Evolutionary conservation across 1,140 invertebrate species (phyloP), one percentile per base, ranked within the genome.

Genomic region (Holotrichia oblita): DNA sequence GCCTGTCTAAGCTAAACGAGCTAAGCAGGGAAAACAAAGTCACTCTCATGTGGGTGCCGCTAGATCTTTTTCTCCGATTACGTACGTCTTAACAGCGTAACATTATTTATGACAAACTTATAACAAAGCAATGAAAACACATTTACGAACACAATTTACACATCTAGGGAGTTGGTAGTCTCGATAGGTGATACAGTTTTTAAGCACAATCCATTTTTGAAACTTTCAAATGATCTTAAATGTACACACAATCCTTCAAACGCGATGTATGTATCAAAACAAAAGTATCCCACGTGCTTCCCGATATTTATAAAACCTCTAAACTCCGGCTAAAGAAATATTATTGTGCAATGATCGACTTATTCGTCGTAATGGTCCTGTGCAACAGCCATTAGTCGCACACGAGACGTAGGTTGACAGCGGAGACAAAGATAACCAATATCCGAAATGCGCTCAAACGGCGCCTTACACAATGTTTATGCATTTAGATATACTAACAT

Each of bases 231-330:
- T 34, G 27, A 34, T 55, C 17, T 17, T n/a, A 55, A 55, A 10
- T n/a, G 48, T 55, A 55, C 3, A 55, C 0, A 17, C 48, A 14
- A 17, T 14, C 14, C 14, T 55, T 55, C 12, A 17, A 55, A 3
- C 14, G n/a, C 48, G n/a, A 55, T 55, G 6, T 17, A 17, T 14
- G 14, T 55, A n/a, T 55, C 48, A 55, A 55, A 55, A 55, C 48
- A 55, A 55, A 55, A 17, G 14, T 6, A 55, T 55, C 48, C 48
- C 48, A 55, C 48, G 48, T n/a, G 48, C 48, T 55, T n/a, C 17
- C 14, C 6, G 48, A 55, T 55, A 55, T 55, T 55, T n/a, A 55
- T 55, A 55, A 55, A 55, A 55, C n/a, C 17, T 55, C 48, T n/a
- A n/a, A n/a, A 17, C 48, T 17, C 48, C 14, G n/a, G 6, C 48